Conservation (phyloP, 2,797 vertebrate genomes). For the Masticophis lateralis region DNA sequence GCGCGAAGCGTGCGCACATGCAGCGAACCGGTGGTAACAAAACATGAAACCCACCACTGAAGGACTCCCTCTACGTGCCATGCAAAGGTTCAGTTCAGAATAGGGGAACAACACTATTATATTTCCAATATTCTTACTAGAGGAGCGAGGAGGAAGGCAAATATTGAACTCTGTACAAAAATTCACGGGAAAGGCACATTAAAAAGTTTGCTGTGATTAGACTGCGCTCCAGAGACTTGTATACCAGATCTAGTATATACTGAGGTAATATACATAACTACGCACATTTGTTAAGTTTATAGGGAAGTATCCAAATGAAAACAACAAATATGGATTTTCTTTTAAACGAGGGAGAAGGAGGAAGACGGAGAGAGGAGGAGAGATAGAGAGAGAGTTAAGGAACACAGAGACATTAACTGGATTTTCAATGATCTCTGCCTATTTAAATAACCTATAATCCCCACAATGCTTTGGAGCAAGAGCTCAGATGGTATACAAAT, state of each 20-base stretch:
- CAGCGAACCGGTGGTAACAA: too few species aligned
- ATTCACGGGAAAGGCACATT: neutral
- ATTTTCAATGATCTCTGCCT: neutral
- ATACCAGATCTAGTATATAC: neutral
- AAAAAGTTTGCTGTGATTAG: neutral
- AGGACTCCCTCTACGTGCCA: too few species aligned
- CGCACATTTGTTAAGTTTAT: neutral
- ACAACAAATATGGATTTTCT: neutral
- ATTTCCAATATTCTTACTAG: neutral
- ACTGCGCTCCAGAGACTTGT: neutral
- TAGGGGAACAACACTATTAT: neutral
- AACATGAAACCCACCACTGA: too few species aligned
- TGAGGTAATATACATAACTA: neutral
- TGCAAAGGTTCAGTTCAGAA: neutral
- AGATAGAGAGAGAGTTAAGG: neutral
- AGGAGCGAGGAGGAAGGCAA: neutral
- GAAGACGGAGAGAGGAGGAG: neutral
- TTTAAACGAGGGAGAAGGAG: neutral
- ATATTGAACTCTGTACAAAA: neutral
- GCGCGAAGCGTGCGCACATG: fast-evolving
- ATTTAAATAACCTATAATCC: neutral
- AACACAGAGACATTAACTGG: neutral
- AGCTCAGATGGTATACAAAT: neutral
- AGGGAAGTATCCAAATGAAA: neutral
- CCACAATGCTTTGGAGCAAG: neutral